These are phyloP conservation scores for Panthera tigris DNA, from an alignment of 2,113 vertebrate species.

Conservation along the genomic window DNA sequence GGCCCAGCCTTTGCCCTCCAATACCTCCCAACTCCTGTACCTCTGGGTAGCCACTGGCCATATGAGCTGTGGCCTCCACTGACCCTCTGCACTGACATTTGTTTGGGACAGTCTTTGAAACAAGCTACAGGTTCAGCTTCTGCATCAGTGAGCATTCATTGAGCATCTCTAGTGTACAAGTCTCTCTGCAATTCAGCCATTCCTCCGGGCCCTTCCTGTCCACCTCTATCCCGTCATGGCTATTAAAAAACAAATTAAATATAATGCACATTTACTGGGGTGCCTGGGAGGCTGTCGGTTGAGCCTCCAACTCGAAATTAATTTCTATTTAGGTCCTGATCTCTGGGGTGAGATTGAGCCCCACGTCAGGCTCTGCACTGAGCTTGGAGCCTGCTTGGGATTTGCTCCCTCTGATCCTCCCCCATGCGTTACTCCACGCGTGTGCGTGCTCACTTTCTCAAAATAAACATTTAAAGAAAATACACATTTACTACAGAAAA, in stretches of 20 bases:
- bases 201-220: background rate
- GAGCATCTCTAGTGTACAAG: background rate
- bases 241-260: background rate
- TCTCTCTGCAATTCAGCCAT: background rate
- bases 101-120: background rate
- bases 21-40: background rate
- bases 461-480: too few relatives aligned
- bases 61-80: background rate
- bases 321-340: too few relatives aligned
- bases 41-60: background rate
- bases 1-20: background rate
- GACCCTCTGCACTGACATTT: background rate
- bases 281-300: too few relatives aligned
- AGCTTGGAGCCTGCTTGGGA: too few relatives aligned
- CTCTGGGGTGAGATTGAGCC: too few relatives aligned
- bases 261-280: background rate
- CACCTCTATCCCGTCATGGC: background rate
- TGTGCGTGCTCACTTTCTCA: too few relatives aligned
- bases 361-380: too few relatives aligned
- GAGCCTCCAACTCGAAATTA: too few relatives aligned
- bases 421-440: too few relatives aligned
- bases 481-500: background rate
- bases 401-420: too few relatives aligned
- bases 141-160: background rate
- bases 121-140: conserved; percentile 16